A percentile compares a stretch with the other conserved stretches of the same genome.
Evolutionary conservation across 2,888 invertebrate genomes (phyloP).

Genomic region (Lissonota sp.): DNA sequence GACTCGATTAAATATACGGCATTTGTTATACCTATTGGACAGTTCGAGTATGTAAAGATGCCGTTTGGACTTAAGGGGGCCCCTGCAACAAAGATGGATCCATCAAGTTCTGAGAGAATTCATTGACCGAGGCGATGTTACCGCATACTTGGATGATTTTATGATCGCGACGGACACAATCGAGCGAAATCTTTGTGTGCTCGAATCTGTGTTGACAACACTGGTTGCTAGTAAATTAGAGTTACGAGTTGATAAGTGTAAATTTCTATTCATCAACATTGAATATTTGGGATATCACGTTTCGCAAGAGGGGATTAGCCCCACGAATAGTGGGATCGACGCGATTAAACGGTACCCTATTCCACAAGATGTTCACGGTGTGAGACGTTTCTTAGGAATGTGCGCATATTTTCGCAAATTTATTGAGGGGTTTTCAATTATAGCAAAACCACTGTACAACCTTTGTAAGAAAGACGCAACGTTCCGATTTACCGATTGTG

Average conservation of each 20-base stretch:
- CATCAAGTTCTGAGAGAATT: slow-evolving; percentile 59
- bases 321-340: slow-evolving; percentile 60
- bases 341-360: slow-evolving; percentile 66
- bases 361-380: slow-evolving; percentile 64
- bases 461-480: slow-evolving; percentile 17
- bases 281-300: slow-evolving; percentile 65
- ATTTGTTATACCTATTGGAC: slow-evolving; percentile 48
- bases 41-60: slow-evolving; percentile 34
- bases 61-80: slow-evolving; percentile 55
- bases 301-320: slow-evolving; percentile 56
- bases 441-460: slow-evolving; percentile 10
- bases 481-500: slow-evolving; percentile 5
- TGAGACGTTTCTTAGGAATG: slow-evolving; percentile 51
- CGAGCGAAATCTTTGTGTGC: slow-evolving; percentile 37
- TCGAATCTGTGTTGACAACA: slow-evolving; percentile 25
- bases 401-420: slow-evolving; percentile 23
- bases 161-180: slow-evolving; percentile 49
- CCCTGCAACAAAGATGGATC: slow-evolving; percentile 62
- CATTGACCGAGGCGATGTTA: slow-evolving; percentile 58
- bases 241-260: slow-evolving; percentile 62
- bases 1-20: slow-evolving; percentile 65
- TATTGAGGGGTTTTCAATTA: slow-evolving; percentile 21
- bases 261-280: slow-evolving; percentile 63
- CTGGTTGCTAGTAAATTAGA: slow-evolving; percentile 38
- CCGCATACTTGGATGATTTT: slow-evolving; percentile 68